phyloP scores from a whole-genome alignment of 2,113 vertebrate genomes.

The Orthonyx spaldingii region DNA sequence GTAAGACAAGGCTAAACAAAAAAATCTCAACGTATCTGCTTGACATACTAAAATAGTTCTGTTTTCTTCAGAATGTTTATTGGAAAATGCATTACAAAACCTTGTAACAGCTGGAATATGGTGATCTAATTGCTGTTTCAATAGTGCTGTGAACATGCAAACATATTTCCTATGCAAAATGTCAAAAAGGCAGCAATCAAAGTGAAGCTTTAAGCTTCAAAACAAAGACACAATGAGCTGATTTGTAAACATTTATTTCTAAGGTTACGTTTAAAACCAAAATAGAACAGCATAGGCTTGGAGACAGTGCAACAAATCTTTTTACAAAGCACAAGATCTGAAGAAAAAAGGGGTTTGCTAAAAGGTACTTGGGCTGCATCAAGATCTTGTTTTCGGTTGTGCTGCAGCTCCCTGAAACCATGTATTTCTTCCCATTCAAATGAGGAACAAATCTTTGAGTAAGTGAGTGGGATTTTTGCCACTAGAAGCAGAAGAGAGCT shows the following conservation, averaged over 20 bases:
- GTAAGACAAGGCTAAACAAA: background rate
- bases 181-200: constrained; percentile 78
- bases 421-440: background rate
- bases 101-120: constrained; percentile 77
- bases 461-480: background rate
- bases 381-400: background rate
- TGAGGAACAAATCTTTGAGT: background rate
- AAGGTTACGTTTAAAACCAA: constrained; percentile 69
- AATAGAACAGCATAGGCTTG: constrained; percentile 50
- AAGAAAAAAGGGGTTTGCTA: background rate
- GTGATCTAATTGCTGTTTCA: constrained; percentile 77
- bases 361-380: background rate
- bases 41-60: constrained; percentile 66
- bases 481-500: background rate
- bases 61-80: constrained; percentile 67
- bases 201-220: constrained; percentile 73
- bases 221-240: constrained; percentile 76
- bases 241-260: constrained; percentile 77
- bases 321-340: constrained; percentile 6
- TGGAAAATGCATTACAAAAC: constrained; percentile 69
- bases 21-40: background rate
- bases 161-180: constrained; percentile 78
- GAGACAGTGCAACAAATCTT: constrained; percentile 40
- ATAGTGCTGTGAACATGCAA: constrained; percentile 65
- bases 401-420: background rate